These are phyloP conservation scores for Machimus atricapillus DNA, from an alignment of 2,888 invertebrate species.

Conservation along the genomic window DNA sequence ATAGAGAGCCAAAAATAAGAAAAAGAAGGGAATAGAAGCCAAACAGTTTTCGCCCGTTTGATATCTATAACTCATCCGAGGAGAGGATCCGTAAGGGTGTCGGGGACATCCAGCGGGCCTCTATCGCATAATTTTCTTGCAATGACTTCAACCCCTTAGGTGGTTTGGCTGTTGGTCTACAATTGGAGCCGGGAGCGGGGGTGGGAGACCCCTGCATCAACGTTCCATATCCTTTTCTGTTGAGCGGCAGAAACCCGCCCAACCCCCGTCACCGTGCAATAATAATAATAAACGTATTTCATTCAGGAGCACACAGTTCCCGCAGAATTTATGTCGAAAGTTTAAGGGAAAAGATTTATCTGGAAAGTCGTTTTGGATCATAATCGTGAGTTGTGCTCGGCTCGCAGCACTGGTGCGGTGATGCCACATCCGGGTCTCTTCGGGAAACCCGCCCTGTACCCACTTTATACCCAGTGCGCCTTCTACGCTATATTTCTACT, in stretches of 20 bases:
- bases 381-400: slow-evolving; percentile 47
- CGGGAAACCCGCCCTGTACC: not conserved
- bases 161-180: slow-evolving; percentile 27
- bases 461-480: not conserved
- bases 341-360: slow-evolving; percentile 49
- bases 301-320: slow-evolving; percentile 47
- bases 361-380: slow-evolving; percentile 49
- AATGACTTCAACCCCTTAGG: slow-evolving; percentile 41
- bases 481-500: not conserved
- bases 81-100: not conserved
- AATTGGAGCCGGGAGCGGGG: not conserved
- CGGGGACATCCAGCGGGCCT: slow-evolving; percentile 1
- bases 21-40: slow-evolving; percentile 1
- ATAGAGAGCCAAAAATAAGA: slow-evolving; percentile 25
- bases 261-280: slow-evolving; percentile 44
- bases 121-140: slow-evolving; percentile 34
- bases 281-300: slow-evolving; percentile 49
- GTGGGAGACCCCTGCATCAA: slow-evolving; percentile 15
- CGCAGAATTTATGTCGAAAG: slow-evolving; percentile 49
- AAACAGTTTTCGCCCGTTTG: slow-evolving; percentile 35
- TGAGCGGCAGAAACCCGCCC: not conserved
- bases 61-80: slow-evolving; percentile 40
- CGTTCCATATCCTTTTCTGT: slow-evolving; percentile 22
- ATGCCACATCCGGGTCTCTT: slow-evolving; percentile 29
- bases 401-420: slow-evolving; percentile 18